Base-by-base conservation (phyloP, 2,888 invertebrate genomes). In the Lochmaea crataegi region DNA sequence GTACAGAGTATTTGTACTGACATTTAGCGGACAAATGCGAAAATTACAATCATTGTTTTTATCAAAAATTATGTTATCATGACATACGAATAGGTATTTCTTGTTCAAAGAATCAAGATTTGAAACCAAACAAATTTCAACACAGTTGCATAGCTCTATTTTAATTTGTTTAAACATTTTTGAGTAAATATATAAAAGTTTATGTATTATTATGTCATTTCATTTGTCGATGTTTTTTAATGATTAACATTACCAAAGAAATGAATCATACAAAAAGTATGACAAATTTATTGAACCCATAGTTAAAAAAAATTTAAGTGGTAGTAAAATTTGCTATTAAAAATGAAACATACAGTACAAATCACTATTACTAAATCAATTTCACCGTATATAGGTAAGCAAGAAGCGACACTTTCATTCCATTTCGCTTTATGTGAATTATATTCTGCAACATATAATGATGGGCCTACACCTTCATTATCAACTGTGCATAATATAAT, bases 41-140 rank as follows among this genome's bases (percentile, higher is more conserved):
- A 57, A 57, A 26, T 26, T 12, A 57, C 11, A 26, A 57, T 57
- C 22, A 14, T 14, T 22, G 26, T 57, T 57, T 26, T 57, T 26
- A 22, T 57, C 26, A 57, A 12, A 57, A 57, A 22, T 57, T 57
- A 22, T 57, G 57, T 57, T 57, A 57, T 57, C 57, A 12, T 26
- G 57, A 26, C 14, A 18, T 22, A 22, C 11, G 26, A 22, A 26
- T 57, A 11, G 22, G 12, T 26, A 57, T 48, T 48, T 26, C 22
- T 57, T 22, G 26, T 57, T 57, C 57, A 57, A 57, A 57, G 57
- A 57, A 57, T 57, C 57, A 5, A 56, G 56, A 56, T 56, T 26
- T 22, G 26, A 57, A 18, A 57, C 18, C 18, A 57, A 14, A 57
- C n/a, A n/a, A n/a, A n/a, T n/a, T n/a, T n/a, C n/a, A n/a, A n/a